Conservation (phyloP, 2,888 invertebrate species). For the Dryobota labecula region DNA sequence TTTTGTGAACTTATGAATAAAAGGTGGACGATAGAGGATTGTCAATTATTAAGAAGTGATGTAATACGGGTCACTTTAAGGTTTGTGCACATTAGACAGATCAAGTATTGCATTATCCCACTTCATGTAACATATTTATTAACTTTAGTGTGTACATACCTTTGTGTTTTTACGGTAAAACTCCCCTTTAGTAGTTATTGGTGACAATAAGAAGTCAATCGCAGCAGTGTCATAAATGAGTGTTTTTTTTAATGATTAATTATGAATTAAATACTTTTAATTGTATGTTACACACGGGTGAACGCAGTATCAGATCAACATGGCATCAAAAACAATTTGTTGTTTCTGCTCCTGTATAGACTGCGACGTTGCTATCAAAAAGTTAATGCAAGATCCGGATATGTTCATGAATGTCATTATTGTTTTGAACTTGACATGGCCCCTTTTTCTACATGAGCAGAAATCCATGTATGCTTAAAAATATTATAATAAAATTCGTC, state of each 20-base stretch:
- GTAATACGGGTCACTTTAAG: constrained; percentile 68
- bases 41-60: constrained; percentile 61
- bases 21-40: constrained; percentile 27
- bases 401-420: constrained; percentile 2
- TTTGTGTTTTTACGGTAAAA: constrained; percentile 62
- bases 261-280: constrained; percentile 69
- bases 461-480: constrained; percentile 60
- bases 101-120: constrained; percentile 59
- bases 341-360: constrained; percentile 57
- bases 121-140: constrained; percentile 60
- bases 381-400: not conserved
- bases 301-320: constrained; percentile 67
- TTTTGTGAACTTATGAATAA: constrained; percentile 49
- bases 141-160: constrained; percentile 75
- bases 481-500: constrained; percentile 68
- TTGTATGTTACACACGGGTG: constrained; percentile 70
- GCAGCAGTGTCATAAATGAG: constrained; percentile 81
- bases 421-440: not conserved
- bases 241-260: constrained; percentile 68
- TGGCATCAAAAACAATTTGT: constrained; percentile 69
- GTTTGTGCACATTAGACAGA: constrained; percentile 76
- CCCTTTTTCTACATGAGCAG: constrained; percentile 44
- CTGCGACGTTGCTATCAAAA: not conserved
- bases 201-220: constrained; percentile 82
- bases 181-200: constrained; percentile 61